These are phyloP conservation scores for Sturnus vulgaris DNA, from an alignment of 2,113 vertebrate genomes.

Conservation along the genomic window DNA sequence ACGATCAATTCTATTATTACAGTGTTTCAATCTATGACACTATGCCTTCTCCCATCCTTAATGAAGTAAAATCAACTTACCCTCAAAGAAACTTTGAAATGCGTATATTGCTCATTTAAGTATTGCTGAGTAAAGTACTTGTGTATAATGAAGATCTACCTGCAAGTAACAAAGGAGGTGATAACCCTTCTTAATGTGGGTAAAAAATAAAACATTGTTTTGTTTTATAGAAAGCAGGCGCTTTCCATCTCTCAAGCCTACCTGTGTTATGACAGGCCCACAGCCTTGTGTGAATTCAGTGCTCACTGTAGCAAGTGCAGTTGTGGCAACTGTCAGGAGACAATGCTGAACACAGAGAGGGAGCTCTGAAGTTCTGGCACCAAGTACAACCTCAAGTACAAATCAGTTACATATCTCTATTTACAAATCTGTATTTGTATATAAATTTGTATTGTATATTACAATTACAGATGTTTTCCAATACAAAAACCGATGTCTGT, in stretches of 20 bases:
- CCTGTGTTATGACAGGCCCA: fast-evolving
- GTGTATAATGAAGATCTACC: no score
- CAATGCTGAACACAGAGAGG: neutral
- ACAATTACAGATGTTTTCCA: neutral
- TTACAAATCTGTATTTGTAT: neutral
- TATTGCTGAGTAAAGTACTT: no score
- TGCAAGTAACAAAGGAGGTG: no score
- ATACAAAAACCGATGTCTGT: fast-evolving
- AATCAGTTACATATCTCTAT: neutral
- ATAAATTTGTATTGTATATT: neutral
- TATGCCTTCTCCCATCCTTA: no score
- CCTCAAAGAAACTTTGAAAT: no score
- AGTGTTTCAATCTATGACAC: no score
- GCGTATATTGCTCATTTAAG: no score
- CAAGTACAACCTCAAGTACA: fast-evolving
- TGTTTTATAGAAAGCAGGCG: no score
- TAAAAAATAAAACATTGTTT: no score
- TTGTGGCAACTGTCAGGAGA: fast-evolving
- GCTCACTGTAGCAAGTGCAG: neutral
- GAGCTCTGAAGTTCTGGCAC: neutral
- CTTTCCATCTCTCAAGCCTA: neutral
- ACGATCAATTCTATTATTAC: no score
- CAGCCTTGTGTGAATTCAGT: fast-evolving
- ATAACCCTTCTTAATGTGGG: no score
- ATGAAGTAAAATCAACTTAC: no score